Conservation (phyloP, 2,888 invertebrate genomes). For the Melieria picta region DNA sequence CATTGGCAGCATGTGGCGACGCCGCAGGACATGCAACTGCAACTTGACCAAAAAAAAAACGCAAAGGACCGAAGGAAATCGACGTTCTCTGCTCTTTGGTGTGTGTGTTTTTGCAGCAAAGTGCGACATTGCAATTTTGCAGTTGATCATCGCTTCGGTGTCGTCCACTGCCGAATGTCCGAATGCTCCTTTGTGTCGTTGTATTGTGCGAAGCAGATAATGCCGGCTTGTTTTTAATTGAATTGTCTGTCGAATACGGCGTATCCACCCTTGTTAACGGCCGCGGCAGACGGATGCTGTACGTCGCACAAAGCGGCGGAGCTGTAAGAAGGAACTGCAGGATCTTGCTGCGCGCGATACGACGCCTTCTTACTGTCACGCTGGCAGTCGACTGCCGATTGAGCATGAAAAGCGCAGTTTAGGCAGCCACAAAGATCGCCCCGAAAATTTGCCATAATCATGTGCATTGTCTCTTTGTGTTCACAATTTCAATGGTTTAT, state of each 20-base stretch:
- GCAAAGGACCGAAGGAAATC: not conserved
- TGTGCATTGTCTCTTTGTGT: constrained; percentile 19
- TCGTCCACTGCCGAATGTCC: constrained; percentile 3
- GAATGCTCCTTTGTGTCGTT: constrained; percentile 3
- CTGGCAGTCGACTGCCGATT: constrained; percentile 12
- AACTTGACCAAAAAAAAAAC: constrained; percentile 33
- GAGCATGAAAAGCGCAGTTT: constrained; percentile 54
- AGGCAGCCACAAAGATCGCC: constrained; percentile 51
- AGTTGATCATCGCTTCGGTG: constrained; percentile 26
- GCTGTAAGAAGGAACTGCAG: too few relatives aligned
- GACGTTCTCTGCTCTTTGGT: too few relatives aligned
- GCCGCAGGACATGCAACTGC: not conserved
- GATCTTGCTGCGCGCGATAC: too few relatives aligned
- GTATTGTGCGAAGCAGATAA: not conserved
- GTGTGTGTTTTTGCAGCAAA: constrained; percentile 19
- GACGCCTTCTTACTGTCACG: too few relatives aligned
- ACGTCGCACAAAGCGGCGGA: too few relatives aligned
- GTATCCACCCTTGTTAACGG: constrained; percentile 32
- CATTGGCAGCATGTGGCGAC: constrained; percentile 16
- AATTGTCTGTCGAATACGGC: constrained; percentile 29
- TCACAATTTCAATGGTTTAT: not conserved
- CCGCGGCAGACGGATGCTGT: not conserved
- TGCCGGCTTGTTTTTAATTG: constrained; percentile 35
- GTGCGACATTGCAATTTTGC: constrained; percentile 38
- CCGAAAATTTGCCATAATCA: constrained; percentile 61